Evolutionary conservation across 2,888 invertebrate genomes (phyloP), one percentile per base, ranked within the genome.

Genomic region (Lithophane ornitopus): DNA sequence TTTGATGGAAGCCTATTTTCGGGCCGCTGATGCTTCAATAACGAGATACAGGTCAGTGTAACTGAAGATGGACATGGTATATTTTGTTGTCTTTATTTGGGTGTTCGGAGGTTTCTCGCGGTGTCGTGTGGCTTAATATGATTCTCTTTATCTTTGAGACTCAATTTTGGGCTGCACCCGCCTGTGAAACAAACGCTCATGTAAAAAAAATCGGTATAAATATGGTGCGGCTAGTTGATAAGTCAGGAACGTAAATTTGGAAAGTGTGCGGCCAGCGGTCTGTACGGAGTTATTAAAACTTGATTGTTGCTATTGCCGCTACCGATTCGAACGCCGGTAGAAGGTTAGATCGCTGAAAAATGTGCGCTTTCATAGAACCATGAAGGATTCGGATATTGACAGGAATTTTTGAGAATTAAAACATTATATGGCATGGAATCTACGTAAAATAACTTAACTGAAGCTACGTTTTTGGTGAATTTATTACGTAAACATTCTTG

Each of bases 61-160:
- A 88, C 85, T 80, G 86, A 89, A 85, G 84, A 85, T 89, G 88
- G 89, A 91, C 88, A 89, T 91, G 85, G 89, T 89, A 88, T 93
- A 93, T 92, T 92, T 93, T 91, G 91, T 93, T 94, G 93, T 90
- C 95, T 96, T 93, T 95, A 96, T 95, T 96, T 95, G 94, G 96
- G 89, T 88, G 90, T 93, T 93, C 91, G 92, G 92, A 90, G 89
- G 86, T 78, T 84, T 85, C 86, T 93, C 89, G 92, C 86, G 92
- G 93, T 94, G 91, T 94, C 94, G 90, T 89, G 89, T 94, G 87
- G 92, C 93, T 88, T 89, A 90, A 89, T 91, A 89, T 85, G 86
- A 80, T 78, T 78, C 70, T 76, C 59, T 75, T 76, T 72, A 62
- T 74, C 69, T 80, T 70, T 74, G 52, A 72, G 77, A 80, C 61